Conservation (phyloP, 2,113 vertebrate genomes). For the Tachycineta bicolor region DNA sequence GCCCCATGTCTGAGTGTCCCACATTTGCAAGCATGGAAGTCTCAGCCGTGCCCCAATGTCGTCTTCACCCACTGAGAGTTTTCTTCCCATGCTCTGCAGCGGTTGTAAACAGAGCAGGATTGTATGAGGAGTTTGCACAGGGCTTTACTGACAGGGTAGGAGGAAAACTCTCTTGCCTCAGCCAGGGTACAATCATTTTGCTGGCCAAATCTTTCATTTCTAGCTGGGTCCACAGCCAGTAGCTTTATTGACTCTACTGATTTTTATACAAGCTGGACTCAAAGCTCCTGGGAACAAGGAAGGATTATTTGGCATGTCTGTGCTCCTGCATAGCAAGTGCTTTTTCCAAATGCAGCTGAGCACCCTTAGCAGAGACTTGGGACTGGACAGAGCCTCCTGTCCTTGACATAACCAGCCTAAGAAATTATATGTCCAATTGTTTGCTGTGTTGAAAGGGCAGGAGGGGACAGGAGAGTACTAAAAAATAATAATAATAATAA, state of each 20-base stretch:
- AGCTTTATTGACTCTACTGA: not conserved
- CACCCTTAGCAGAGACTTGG: not conserved
- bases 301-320: not conserved
- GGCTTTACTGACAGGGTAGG: not conserved
- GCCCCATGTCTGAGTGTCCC: not conserved
- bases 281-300: not conserved
- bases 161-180: not conserved
- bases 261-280: not conserved
- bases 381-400: not conserved
- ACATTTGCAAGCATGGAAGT: not conserved
- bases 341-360: not conserved
- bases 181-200: not conserved
- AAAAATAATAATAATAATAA: not conserved
- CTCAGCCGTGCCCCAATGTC: not conserved
- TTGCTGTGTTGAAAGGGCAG: not conserved
- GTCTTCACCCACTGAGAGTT: not conserved
- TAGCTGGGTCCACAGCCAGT: not conserved
- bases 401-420: not conserved
- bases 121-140: not conserved
- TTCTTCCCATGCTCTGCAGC: not conserved
- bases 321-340: not conserved
- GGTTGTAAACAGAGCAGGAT: not conserved
- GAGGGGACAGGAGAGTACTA: not conserved
- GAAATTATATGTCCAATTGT: not conserved
- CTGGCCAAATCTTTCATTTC: not conserved